Percentiles rank a stretch among this genome's conserved stretches.
Evolutionary conservation across 2,888 invertebrate species (phyloP).

Genomic region (Tuberolachnus salignus): DNA sequence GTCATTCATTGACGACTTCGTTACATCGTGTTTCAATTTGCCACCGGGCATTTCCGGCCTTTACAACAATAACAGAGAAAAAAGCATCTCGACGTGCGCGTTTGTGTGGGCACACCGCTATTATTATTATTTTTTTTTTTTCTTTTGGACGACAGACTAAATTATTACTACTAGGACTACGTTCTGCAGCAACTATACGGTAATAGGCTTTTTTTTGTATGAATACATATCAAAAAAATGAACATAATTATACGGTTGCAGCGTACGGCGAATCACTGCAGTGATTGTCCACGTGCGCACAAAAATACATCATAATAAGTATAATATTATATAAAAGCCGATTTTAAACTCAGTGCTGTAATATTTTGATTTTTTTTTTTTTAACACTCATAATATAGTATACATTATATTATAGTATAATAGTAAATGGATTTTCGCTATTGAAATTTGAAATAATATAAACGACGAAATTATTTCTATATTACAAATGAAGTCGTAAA

Average conservation of each 20-base stretch:
- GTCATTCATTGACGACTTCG: constrained; percentile 50
- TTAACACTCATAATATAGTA: too few species aligned
- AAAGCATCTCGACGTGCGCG: constrained; percentile 42
- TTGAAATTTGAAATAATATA: too few species aligned
- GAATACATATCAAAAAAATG: constrained; percentile 30
- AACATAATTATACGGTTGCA: constrained; percentile 32
- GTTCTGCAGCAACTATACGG: neutral
- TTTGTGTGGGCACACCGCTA: constrained; percentile 32
- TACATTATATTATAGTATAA: too few species aligned
- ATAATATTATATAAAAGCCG: neutral
- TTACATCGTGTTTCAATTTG: constrained; percentile 54
- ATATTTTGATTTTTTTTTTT: too few species aligned
- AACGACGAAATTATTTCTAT: too few species aligned
- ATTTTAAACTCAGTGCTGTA: too few species aligned
- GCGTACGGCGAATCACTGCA: neutral
- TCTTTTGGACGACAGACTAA: constrained; percentile 31
- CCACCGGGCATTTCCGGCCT: constrained; percentile 56
- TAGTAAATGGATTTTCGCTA: too few species aligned
- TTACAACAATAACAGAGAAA: constrained; percentile 36
- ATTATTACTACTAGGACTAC: constrained; percentile 18
- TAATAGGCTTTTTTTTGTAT: constrained; percentile 36
- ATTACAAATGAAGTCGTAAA: too few species aligned
- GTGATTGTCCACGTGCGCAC: constrained; percentile 17
- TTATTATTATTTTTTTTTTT: constrained; percentile 38
- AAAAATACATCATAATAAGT: neutral